Conservation (phyloP, 2,888 invertebrate species). For the Cantharis rufa region DNA sequence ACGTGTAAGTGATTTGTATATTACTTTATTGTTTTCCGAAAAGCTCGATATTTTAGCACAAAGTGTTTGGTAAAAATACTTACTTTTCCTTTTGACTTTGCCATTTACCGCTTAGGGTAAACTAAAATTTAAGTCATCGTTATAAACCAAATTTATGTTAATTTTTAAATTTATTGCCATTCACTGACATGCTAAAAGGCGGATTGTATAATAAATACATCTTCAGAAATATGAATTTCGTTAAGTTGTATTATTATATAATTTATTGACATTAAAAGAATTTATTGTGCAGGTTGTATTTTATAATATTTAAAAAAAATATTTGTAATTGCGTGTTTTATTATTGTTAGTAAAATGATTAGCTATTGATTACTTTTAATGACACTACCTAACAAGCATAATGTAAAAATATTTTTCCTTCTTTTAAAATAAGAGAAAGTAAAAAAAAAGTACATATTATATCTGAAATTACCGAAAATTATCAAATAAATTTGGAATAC, state of each 20-base stretch:
- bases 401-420: neutral
- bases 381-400: neutral
- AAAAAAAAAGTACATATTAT: neutral
- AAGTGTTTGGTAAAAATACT: too few relatives aligned
- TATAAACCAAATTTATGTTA: neutral
- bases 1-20: conserved; percentile 33
- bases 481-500: neutral
- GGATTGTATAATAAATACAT: neutral
- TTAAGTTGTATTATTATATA: neutral
- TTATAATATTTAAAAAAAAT: neutral
- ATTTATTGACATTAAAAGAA: neutral
- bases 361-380: neutral
- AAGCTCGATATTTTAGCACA: neutral
- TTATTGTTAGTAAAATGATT: neutral
- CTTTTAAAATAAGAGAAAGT: neutral
- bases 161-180: neutral
- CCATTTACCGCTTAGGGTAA: too few relatives aligned
- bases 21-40: conserved; percentile 1
- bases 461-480: neutral
- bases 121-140: too few relatives aligned
- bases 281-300: neutral
- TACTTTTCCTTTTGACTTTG: too few relatives aligned
- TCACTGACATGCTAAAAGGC: neutral
- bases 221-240: neutral
- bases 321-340: neutral